Evolutionary conservation across 2,888 invertebrate genomes (phyloP).

Genomic region (Drosophila greeni): DNA sequence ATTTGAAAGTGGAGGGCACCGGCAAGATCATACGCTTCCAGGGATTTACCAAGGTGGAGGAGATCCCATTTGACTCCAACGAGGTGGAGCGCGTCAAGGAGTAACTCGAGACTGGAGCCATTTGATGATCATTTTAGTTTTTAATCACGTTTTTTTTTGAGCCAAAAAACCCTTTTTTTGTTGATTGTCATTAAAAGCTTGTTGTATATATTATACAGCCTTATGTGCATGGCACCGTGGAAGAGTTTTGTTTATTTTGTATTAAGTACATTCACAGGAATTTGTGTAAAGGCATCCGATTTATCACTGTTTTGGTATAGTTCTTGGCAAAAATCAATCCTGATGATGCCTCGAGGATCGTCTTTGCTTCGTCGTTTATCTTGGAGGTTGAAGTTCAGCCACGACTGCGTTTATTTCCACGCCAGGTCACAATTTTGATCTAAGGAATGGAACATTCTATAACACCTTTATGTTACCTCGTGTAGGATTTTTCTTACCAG

Average conservation of each 20-base stretch:
- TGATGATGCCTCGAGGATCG: background rate
- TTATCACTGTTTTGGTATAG: background rate
- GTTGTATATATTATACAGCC: background rate
- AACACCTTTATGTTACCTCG: background rate
- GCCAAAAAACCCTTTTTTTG: too few relatives aligned
- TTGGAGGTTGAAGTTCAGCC: background rate
- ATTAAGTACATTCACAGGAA: background rate
- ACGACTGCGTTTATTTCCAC: background rate
- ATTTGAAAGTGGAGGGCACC: conserved; percentile 72
- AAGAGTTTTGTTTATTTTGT: background rate
- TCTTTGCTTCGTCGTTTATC: background rate
- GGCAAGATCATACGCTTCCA: conserved; percentile 76
- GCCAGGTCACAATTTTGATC: background rate
- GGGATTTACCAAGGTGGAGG: conserved; percentile 73
- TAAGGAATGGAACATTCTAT: background rate
- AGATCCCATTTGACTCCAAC: conserved; percentile 67
- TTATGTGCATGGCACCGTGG: too few relatives aligned
- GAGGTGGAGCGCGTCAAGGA: conserved; percentile 45
- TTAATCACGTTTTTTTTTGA: background rate
- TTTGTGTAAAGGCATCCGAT: background rate
- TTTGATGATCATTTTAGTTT: background rate
- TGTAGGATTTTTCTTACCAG: background rate
- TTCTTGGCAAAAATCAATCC: background rate
- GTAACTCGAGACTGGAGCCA: conserved; percentile 8
- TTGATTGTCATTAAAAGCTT: conserved; percentile 45